Evolutionary conservation across 2,797 vertebrate species (phyloP), one percentile per base, ranked within the genome.

Genomic region (Anas bahamensis): DNA sequence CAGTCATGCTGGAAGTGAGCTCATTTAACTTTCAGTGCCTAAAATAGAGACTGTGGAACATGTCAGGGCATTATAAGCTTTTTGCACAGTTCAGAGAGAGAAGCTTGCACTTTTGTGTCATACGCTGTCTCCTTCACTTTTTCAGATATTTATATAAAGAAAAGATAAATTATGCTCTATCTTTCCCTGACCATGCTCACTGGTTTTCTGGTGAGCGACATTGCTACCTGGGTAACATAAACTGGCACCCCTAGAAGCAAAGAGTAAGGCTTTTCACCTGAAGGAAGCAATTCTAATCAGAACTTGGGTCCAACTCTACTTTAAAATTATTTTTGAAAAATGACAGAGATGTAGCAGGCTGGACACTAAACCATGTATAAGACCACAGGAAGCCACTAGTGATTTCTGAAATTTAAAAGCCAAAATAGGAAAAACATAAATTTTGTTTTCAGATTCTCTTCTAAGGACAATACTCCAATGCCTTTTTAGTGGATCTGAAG

Each of bases 11-110:
- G 33, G n/a, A 13, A 44, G 78, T 86, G 59, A 81, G 19, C 15
- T 52, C 41, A 39, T 48, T 85, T 41, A 70, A 13, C 11, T 70
- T 61, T 71, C 22, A 29, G 29, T 39, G 31, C 17, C 78, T 84
- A 26, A 18, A 52, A 2, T 9, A 26, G 17, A 53, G 50, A 63
- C 0, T 0, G 2, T 56, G 35, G 31, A 41, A 44, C 0, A 0
- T 48, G 52, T 82, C 28, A 48, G 15, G 77, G 5, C 13, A 33
- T 17, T 28, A 1, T 15, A 19, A 44, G 24, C 8, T 60, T 72
- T 70, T 68, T n/a, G 9, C 17, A 50, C 28, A 15, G 17, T 64
- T 80, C 1, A 0, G 11, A 28, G 8, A n/a, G 11, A 77, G 61
- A 5, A 85, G 64, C 15, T 44, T 68, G 17, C 9, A 37, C 6